phyloP scores from a whole-genome alignment of 1,140 invertebrate genomes.

The Drosophila littoralis region DNA sequence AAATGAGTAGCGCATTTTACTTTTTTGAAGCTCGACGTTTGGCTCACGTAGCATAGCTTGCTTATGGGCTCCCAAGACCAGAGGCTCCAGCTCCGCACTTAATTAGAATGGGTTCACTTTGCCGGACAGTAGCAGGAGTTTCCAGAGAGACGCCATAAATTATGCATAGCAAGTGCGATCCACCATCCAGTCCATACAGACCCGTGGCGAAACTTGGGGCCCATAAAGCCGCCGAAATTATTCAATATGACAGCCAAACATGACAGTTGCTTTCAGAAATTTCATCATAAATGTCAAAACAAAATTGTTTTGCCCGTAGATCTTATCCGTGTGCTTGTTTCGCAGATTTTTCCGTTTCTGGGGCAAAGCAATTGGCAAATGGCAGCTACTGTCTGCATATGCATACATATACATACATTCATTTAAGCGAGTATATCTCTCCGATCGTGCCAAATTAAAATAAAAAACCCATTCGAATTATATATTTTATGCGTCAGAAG shows the following conservation, averaged over 20 bases:
- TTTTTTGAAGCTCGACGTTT: conserved; percentile 34
- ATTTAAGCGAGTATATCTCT: conserved; percentile 28
- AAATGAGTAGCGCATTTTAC: conserved; percentile 62
- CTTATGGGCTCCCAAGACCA: conserved; percentile 21
- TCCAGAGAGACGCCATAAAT: conserved; percentile 71
- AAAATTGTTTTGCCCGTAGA: conserved; percentile 71
- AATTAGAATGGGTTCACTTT: conserved; percentile 80
- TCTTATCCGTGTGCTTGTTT: conserved; percentile 67
- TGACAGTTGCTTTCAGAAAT: conserved; percentile 82
- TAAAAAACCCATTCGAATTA: conserved; percentile 53
- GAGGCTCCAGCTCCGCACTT: conserved; percentile 47
- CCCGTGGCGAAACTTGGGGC: background rate
- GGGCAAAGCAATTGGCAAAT: background rate
- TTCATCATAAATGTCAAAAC: conserved; percentile 83
- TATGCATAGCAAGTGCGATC: conserved; percentile 72
- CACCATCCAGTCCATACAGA: conserved; percentile 1
- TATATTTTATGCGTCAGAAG: conserved; percentile 57
- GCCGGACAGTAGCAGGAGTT: conserved; percentile 38
- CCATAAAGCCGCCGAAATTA: conserved; percentile 69
- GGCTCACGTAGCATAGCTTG: conserved; percentile 57
- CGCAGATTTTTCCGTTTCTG: conserved; percentile 24
- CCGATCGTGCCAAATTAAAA: conserved; percentile 57
- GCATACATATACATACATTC: background rate
- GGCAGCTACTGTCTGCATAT: conserved; percentile 21
- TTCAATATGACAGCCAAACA: conserved; percentile 80